Percentiles rank a stretch among this genome's conserved stretches.
Evolutionary conservation across 2,797 vertebrate genomes (phyloP).

Genomic region (Helarctos malayanus): DNA sequence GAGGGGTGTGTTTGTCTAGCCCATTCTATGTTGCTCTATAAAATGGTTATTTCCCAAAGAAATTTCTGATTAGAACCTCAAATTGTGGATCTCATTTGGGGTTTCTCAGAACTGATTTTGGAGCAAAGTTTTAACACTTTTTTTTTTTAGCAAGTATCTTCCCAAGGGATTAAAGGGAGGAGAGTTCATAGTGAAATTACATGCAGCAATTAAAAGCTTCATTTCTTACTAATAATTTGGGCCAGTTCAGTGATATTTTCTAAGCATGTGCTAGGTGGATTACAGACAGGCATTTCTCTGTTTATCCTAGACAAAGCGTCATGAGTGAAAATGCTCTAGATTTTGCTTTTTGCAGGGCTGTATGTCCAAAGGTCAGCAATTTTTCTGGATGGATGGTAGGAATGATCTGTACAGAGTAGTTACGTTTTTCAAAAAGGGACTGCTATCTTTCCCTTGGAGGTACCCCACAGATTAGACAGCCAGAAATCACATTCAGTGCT

Average conservation of each 20-base stretch:
- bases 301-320: constrained; percentile 62
- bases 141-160: constrained; percentile 1
- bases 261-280: background rate
- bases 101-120: constrained; percentile 15
- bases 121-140: background rate
- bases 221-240: constrained; percentile 59
- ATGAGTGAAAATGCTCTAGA: constrained; percentile 50
- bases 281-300: background rate
- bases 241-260: constrained; percentile 57
- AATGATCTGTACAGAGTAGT: constrained; percentile 62
- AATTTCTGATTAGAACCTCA: constrained; percentile 17
- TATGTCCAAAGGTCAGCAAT: constrained; percentile 51
- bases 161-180: background rate
- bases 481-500: constrained; percentile 83
- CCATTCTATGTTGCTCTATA: background rate
- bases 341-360: constrained; percentile 5
- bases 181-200: constrained; percentile 32
- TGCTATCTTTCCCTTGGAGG: constrained; percentile 76
- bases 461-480: constrained; percentile 82
- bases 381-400: constrained; percentile 52
- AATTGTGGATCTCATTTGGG: background rate
- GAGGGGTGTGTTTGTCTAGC: background rate
- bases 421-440: constrained; percentile 79
- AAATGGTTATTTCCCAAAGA: background rate
- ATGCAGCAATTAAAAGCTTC: constrained; percentile 26